Conservation (phyloP, 2,113 vertebrate species). For the Caranx ignobilis region DNA sequence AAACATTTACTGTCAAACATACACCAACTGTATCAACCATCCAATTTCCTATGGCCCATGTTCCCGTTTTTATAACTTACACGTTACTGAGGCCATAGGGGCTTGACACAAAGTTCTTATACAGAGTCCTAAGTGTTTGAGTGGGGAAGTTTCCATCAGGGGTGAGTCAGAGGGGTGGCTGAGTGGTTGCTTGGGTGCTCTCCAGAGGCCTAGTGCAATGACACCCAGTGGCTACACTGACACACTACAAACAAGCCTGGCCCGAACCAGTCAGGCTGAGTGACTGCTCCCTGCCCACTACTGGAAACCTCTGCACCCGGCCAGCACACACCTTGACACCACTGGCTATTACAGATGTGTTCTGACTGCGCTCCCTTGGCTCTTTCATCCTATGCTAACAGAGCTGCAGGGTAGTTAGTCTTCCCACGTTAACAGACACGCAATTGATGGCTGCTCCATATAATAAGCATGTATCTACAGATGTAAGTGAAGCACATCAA, state of each 20-base stretch:
- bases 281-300: slow-evolving; percentile 59
- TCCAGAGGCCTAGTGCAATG: slow-evolving; percentile 81
- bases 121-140: slow-evolving; percentile 78
- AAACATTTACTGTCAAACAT: slow-evolving; percentile 8
- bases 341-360: slow-evolving; percentile 54
- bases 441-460: slow-evolving; percentile 36
- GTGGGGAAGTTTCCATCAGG: slow-evolving; percentile 81
- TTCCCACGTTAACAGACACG: slow-evolving; percentile 40
- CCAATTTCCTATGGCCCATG: slow-evolving; percentile 27
- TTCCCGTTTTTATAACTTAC: slow-evolving; percentile 52
- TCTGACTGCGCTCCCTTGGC: slow-evolving; percentile 42
- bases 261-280: slow-evolving; percentile 47
- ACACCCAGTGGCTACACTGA: slow-evolving; percentile 83
- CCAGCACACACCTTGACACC: slow-evolving; percentile 74
- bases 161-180: slow-evolving; percentile 80
- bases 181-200: slow-evolving; percentile 78
- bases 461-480: slow-evolving; percentile 67
- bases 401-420: slow-evolving; percentile 37
- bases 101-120: slow-evolving; percentile 65
- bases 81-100: slow-evolving; percentile 66
- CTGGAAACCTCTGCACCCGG: slow-evolving; percentile 68
- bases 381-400: slow-evolving; percentile 53
- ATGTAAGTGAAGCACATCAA: slow-evolving; percentile 66
- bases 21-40: slow-evolving; percentile 24
- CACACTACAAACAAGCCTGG: slow-evolving; percentile 80